A percentile compares a stretch with the other conserved stretches of the same genome.
phyloP scores from a whole-genome alignment of 2,113 vertebrate species.

The Passer domesticus region DNA sequence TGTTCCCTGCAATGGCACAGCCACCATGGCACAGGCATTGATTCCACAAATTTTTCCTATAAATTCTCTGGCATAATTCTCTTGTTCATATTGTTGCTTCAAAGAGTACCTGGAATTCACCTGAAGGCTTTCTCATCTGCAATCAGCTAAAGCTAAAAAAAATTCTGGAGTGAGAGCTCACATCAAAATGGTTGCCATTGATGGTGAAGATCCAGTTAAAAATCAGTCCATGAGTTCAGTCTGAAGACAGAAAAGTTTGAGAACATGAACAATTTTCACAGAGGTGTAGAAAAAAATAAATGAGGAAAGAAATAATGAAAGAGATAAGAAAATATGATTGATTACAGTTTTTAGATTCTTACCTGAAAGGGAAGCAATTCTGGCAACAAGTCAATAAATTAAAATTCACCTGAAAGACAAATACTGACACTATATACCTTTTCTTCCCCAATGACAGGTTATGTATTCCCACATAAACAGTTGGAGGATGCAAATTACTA shows the following conservation, averaged over 20 bases:
- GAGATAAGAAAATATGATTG: background rate
- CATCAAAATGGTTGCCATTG: background rate
- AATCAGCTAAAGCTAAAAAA: background rate
- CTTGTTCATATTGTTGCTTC: background rate
- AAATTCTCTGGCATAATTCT: background rate
- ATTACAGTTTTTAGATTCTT: background rate
- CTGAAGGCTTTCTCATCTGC: background rate
- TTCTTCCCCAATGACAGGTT: background rate
- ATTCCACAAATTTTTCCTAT: background rate
- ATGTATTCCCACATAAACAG: background rate
- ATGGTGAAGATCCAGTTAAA: background rate
- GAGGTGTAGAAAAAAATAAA: background rate
- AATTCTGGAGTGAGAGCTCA: background rate
- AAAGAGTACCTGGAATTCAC: background rate
- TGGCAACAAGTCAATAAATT: background rate
- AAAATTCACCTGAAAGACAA: slow-evolving; percentile 11
- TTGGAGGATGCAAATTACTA: background rate
- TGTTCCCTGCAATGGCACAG: background rate
- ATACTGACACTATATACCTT: background rate
- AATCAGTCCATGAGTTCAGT: background rate
- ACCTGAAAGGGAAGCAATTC: background rate
- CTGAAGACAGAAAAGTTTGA: background rate
- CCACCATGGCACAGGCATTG: background rate
- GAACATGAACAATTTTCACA: background rate
- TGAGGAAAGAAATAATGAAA: background rate